phyloP scores from a whole-genome alignment of 2,888 invertebrate genomes.

The Drosophila mulleri region DNA sequence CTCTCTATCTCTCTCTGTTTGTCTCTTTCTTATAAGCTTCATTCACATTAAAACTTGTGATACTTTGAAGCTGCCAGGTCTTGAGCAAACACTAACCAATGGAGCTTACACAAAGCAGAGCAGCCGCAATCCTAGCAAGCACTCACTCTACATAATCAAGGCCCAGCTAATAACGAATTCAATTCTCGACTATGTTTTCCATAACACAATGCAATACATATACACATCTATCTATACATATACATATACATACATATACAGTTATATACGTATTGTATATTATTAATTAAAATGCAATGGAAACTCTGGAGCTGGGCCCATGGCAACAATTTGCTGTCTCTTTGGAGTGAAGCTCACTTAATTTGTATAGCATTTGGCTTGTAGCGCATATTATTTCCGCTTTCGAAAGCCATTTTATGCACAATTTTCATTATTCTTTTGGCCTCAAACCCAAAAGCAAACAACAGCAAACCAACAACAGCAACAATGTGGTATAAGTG shows the following conservation, averaged over 20 bases:
- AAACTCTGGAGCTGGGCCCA: constrained; percentile 41
- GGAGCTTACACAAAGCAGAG: neutral
- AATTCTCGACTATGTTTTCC: constrained; percentile 22
- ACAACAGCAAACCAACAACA: constrained; percentile 14
- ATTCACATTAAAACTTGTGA: neutral
- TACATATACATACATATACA: constrained; percentile 2
- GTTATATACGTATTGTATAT: constrained; percentile 7
- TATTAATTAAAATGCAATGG: constrained; percentile 53
- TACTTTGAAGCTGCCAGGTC: neutral
- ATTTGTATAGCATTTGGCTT: constrained; percentile 44
- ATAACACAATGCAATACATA: constrained; percentile 7
- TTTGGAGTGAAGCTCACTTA: constrained; percentile 18
- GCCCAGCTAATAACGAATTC: constrained; percentile 40
- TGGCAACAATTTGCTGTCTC: constrained; percentile 50
- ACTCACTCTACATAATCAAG: constrained; percentile 14
- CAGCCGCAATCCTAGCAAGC: neutral
- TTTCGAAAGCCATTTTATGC: constrained; percentile 34
- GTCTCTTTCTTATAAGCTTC: neutral
- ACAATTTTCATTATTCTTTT: constrained; percentile 63
- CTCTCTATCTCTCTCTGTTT: neutral
- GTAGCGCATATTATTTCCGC: constrained; percentile 43
- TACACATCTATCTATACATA: neutral
- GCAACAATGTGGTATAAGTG: constrained; percentile 21
- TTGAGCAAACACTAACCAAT: neutral
- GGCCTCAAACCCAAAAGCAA: constrained; percentile 41